Evolutionary conservation across 2,797 vertebrate genomes (phyloP).

Genomic region (Ispidina picta): DNA sequence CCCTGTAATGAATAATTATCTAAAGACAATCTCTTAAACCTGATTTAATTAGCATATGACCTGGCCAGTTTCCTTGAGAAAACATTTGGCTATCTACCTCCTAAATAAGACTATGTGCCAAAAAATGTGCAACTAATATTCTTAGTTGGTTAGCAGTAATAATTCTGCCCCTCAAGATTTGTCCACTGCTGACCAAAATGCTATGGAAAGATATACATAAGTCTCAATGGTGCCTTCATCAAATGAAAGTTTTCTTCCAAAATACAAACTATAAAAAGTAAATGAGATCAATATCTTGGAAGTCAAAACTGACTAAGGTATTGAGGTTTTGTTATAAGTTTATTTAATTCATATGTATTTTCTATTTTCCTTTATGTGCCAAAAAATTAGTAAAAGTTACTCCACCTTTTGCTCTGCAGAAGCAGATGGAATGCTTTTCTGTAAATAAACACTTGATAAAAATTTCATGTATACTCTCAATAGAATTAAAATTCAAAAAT

Average conservation of each 20-base stretch:
- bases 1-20: background rate
- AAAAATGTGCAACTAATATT: background rate
- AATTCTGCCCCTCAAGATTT: background rate
- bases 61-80: background rate
- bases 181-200: background rate
- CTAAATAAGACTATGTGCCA: background rate
- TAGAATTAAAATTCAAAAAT: background rate
- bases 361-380: background rate
- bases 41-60: background rate
- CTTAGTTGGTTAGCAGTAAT: background rate
- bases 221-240: background rate
- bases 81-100: background rate
- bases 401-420: background rate
- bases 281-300: background rate
- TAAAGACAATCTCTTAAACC: background rate
- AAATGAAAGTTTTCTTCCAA: background rate
- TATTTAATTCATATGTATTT: background rate
- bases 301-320: background rate
- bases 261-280: background rate
- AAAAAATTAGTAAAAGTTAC: background rate
- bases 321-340: background rate
- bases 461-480: background rate
- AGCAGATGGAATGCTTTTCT: background rate
- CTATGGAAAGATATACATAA: background rate
- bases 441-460: background rate